phyloP scores from a whole-genome alignment of 2,113 vertebrate species.

The Lates calcarifer region DNA sequence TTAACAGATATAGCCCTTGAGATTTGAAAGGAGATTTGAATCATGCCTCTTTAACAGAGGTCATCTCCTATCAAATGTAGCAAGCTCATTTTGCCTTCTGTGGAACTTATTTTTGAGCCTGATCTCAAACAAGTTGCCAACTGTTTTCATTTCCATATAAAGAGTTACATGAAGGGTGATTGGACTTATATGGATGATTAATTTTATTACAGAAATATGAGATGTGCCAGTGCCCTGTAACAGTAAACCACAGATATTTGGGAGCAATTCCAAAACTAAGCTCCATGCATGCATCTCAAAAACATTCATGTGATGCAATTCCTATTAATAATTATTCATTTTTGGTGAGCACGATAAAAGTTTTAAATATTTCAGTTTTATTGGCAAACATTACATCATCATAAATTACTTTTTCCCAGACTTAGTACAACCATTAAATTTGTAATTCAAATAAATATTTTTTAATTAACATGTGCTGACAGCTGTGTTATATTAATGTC shows the following conservation, averaged over 20 bases:
- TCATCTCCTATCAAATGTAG: constrained; percentile 40
- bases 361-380: too few relatives aligned
- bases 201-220: constrained; percentile 64
- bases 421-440: background rate
- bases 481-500: background rate
- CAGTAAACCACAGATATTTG: constrained; percentile 47
- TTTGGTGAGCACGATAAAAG: background rate
- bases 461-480: background rate
- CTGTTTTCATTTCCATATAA: constrained; percentile 51
- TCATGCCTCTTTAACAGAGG: constrained; percentile 13
- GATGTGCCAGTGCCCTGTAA: constrained; percentile 44
- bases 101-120: constrained; percentile 57
- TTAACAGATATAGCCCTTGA: too few relatives aligned
- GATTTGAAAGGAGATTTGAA: background rate
- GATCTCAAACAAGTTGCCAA: constrained; percentile 37
- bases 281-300: background rate
- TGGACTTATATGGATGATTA: constrained; percentile 39
- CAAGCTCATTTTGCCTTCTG: constrained; percentile 40
- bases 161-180: constrained; percentile 14
- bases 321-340: constrained; percentile 22
- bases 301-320: background rate
- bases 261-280: constrained; percentile 34
- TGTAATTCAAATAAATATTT: background rate
- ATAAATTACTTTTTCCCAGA: background rate
- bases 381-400: too few relatives aligned